Percentiles rank a stretch among this genome's conserved stretches.
Evolutionary conservation across 37 sponge, comb jelly and placozoan species (phyloP).

Genomic region (Halisarca cf. caerulea): DNA sequence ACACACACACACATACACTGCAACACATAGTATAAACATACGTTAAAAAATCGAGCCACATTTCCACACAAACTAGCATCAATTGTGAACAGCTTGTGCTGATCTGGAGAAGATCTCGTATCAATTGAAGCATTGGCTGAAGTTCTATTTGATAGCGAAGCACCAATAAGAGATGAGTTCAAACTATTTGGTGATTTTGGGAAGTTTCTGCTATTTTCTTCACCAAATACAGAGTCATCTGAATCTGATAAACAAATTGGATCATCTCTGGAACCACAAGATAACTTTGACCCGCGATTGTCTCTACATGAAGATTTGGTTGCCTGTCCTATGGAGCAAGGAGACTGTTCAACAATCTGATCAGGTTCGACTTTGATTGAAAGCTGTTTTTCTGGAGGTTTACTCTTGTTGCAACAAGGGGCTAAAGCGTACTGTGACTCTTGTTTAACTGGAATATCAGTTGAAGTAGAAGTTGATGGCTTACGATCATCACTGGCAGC

Average conservation of each 20-base stretch:
- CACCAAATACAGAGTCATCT: neutral
- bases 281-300: neutral
- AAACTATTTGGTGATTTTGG: neutral
- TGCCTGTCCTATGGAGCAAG: neutral
- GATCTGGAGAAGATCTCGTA: conserved; percentile 3
- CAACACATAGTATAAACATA: conserved; percentile 22
- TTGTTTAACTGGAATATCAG: neutral
- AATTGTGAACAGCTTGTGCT: conserved; percentile 64
- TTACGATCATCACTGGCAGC: neutral
- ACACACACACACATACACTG: neutral
- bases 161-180: neutral
- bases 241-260: conserved; percentile 8
- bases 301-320: neutral
- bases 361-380: too few species aligned
- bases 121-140: neutral
- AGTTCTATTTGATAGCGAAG: neutral
- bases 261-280: neutral
- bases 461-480: neutral
- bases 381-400: neutral
- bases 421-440: neutral
- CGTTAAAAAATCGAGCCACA: conserved; percentile 86
- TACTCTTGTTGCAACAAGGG: too few species aligned
- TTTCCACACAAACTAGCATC: conserved; percentile 86
- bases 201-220: neutral
- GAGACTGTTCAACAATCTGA: neutral